These are phyloP conservation scores for Boulengeromyrus knoepffleri DNA, from an alignment of 2,113 vertebrate species.

Conservation along the genomic window DNA sequence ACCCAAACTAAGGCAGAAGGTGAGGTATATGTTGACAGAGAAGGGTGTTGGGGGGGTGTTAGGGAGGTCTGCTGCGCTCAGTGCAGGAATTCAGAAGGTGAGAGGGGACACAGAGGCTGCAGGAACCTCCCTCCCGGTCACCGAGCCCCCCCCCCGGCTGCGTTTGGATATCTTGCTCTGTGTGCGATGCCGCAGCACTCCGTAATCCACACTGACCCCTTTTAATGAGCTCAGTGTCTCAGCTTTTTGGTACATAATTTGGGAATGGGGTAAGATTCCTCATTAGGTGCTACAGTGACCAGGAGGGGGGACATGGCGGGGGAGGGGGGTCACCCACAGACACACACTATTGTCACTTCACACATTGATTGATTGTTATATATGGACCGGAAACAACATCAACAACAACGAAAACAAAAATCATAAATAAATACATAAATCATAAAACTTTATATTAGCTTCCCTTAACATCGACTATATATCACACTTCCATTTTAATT, in stretches of 20 bases:
- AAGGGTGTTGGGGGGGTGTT: slow-evolving; percentile 21
- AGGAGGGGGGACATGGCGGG: neutral
- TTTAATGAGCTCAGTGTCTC: neutral
- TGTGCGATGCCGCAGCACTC: neutral
- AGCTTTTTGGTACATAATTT: neutral
- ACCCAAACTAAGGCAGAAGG: slow-evolving; percentile 68
- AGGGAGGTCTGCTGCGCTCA: slow-evolving; percentile 44
- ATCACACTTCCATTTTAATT: neutral
- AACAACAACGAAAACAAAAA: neutral
- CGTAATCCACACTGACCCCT: neutral
- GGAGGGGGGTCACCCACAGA: neutral
- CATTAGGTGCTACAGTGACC: neutral
- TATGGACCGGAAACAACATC: neutral
- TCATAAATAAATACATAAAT: slow-evolving; percentile 12
- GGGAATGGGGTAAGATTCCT: neutral
- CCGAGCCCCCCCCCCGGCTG: neutral
- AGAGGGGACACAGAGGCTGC: slow-evolving; percentile 18
- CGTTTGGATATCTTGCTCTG: neutral
- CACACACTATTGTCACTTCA: neutral
- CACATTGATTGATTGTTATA: neutral
- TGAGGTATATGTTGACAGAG: slow-evolving; percentile 71
- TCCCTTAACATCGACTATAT: neutral
- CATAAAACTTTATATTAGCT: neutral
- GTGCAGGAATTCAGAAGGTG: slow-evolving; percentile 46
- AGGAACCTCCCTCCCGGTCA: neutral